phyloP scores from a whole-genome alignment of 1,140 invertebrate species.

The Lepidostoma basale region DNA sequence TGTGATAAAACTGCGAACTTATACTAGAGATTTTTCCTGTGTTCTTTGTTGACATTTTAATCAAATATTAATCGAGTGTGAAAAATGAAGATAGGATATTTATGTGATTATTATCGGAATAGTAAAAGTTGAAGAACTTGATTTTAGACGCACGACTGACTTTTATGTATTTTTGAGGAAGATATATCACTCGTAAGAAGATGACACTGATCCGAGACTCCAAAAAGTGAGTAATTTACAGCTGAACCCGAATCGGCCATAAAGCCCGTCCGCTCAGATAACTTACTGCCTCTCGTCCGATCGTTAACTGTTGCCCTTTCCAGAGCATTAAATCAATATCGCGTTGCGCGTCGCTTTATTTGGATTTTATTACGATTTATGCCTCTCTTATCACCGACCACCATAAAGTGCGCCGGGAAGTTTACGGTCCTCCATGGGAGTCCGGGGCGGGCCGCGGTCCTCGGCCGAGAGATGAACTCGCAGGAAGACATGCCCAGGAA shows the following conservation, averaged over 20 bases:
- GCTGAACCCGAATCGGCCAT: conserved; percentile 5
- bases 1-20: too few species aligned
- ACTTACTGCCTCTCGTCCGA: background rate
- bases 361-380: conserved; percentile 36
- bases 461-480: conserved; percentile 19
- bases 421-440: conserved; percentile 26
- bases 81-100: too few species aligned
- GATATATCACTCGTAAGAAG: too few species aligned
- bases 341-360: conserved; percentile 9
- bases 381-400: conserved; percentile 30
- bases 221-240: conserved; percentile 23
- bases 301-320: conserved; percentile 21
- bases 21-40: too few species aligned
- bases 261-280: conserved; percentile 4
- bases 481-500: conserved; percentile 54
- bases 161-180: too few species aligned
- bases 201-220: conserved; percentile 5
- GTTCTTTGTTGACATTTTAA: too few species aligned
- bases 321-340: conserved; percentile 31
- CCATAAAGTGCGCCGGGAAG: conserved; percentile 28
- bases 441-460: background rate
- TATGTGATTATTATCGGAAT: too few species aligned
- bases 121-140: too few species aligned
- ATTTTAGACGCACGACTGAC: too few species aligned
- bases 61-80: too few species aligned